Conservation (phyloP, 35 echinoderm and acorn worm species). For the Strongylocentrotus purpuratus region DNA sequence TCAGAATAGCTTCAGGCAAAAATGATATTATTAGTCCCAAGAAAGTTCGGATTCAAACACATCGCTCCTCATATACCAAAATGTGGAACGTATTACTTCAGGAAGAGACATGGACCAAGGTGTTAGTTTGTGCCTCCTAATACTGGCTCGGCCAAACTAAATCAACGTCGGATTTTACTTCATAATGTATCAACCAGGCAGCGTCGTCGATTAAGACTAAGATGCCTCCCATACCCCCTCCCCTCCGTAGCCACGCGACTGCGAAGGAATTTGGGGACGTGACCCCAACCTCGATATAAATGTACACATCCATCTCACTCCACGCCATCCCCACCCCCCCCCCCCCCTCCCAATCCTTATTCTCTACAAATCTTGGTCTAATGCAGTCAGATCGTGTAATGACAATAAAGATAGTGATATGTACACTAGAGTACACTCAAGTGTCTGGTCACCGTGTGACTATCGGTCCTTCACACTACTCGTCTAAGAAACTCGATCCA, state of each 20-base stretch:
- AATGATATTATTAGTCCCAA: neutral
- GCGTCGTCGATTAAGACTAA: no score
- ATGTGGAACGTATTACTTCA: no score
- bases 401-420: neutral
- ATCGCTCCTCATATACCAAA: no score
- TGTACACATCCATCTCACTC: neutral
- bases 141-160: no score
- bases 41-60: no score
- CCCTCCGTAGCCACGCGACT: no score
- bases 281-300: neutral
- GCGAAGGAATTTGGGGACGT: neutral
- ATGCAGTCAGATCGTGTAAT: neutral
- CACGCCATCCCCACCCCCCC: neutral
- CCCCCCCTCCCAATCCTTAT: neutral
- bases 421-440: neutral
- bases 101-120: no score
- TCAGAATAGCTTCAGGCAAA: neutral
- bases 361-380: neutral
- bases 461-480: neutral
- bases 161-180: no score
- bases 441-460: neutral
- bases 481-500: neutral
- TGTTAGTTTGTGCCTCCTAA: no score
- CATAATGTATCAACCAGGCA: no score
- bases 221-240: no score